Evolutionary conservation across 2,113 vertebrate species (phyloP).

Genomic region (Nansenia antarctica): DNA sequence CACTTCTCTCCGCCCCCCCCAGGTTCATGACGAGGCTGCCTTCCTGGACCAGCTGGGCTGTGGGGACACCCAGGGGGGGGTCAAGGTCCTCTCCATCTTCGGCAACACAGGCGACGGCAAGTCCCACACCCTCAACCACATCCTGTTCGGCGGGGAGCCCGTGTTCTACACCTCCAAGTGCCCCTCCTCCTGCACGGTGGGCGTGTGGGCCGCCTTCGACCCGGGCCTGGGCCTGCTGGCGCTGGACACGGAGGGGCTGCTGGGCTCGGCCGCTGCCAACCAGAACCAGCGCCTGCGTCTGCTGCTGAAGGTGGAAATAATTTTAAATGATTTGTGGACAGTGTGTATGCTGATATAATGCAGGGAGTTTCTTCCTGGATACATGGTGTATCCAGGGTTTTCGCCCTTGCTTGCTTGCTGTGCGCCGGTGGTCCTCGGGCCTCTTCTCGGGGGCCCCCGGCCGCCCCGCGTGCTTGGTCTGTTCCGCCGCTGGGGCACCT

Average conservation of each 20-base stretch:
- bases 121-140: conserved; percentile 82
- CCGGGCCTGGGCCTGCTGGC: conserved; percentile 66
- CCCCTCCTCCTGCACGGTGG: conserved; percentile 80
- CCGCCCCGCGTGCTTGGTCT: too few species aligned
- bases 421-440: too few species aligned
- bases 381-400: too few species aligned
- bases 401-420: too few species aligned
- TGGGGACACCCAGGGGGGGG: conserved; percentile 54
- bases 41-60: conserved; percentile 74
- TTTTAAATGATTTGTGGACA: too few species aligned
- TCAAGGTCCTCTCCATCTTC: conserved; percentile 83
- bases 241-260: conserved; percentile 80
- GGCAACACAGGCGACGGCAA: conserved; percentile 86
- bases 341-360: too few species aligned
- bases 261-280: conserved; percentile 73
- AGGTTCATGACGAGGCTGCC: conserved; percentile 69
- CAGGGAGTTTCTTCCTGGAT: too few species aligned
- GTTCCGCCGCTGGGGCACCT: too few species aligned
- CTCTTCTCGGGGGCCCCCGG: too few species aligned
- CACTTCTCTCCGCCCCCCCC: neutral
- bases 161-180: conserved; percentile 80
- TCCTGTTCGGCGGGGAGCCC: conserved; percentile 70
- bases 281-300: conserved; percentile 80
- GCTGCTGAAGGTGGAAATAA: conserved; percentile 71
- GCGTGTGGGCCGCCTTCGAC: conserved; percentile 81